A percentile compares a stretch with the other conserved stretches of the same genome.
phyloP scores from a whole-genome alignment of 2,113 vertebrate genomes.

The Bos taurus region DNA sequence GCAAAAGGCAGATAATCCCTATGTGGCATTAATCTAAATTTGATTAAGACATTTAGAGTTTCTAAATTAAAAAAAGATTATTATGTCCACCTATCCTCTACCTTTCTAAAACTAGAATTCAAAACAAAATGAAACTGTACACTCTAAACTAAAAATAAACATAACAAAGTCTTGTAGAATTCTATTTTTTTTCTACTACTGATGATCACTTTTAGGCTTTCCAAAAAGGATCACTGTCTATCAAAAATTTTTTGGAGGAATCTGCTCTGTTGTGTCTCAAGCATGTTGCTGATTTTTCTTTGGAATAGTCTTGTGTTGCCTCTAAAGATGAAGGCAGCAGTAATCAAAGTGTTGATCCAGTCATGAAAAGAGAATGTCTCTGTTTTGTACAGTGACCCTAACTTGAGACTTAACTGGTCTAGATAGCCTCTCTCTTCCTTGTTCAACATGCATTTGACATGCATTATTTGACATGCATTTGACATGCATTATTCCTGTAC shows the following conservation, averaged over 20 bases:
- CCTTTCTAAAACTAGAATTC: neutral
- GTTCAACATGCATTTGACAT: neutral
- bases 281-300: neutral
- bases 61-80: neutral
- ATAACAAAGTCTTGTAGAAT: neutral
- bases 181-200: neutral
- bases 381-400: neutral
- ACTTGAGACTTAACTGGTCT: neutral
- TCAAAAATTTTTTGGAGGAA: neutral
- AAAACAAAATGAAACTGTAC: neutral
- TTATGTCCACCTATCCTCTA: neutral
- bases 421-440: neutral
- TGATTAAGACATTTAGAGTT: constrained; percentile 2
- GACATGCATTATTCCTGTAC: neutral
- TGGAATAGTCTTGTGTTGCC: neutral
- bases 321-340: neutral
- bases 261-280: neutral
- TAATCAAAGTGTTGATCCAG: neutral
- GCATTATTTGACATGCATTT: neutral
- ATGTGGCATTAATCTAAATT: neutral
- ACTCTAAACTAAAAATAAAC: constrained; percentile 5
- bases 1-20: neutral
- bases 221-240: neutral
- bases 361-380: neutral
- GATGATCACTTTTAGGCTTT: neutral